Base-by-base conservation (phyloP, 2,888 invertebrate genomes). In the Drosophila peninsularis region DNA sequence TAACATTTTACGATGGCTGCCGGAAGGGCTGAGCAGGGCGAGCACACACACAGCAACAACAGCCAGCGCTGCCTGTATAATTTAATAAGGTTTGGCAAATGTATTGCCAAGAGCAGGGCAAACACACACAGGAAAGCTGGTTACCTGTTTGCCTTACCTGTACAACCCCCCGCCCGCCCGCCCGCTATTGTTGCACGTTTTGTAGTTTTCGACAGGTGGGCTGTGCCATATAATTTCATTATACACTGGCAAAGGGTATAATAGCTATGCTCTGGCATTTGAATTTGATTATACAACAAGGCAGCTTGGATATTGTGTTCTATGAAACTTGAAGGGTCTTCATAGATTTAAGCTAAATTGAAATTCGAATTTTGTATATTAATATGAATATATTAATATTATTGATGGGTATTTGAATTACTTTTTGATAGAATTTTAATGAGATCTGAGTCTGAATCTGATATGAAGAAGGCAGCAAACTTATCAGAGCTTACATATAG, bases 181-280 rank as follows among this genome's bases (percentile, higher is more conserved):
- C 44, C 41, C 44, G 45, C 55, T 64, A 69, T 64, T 79, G 71
- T 75, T 81, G 83, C 71, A 71, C 65, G 79, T 79, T 83, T 81
- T 77, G 79, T 86, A 79, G 79, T 81, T 82, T 82, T 81, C 81
- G 83, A 79, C 79, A 86, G 79, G 68, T 83, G 67, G 66, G 62
- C 30, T 61, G 61, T 19, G 57, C 50, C 60, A 62, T 65, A 71
- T 80, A 80, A 85, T 82, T 85, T 80, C 63, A 82, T 82, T 80
- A 71, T 60, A 67, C 66, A 50, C 70, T 70, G 60, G 63, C 63
- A 78, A 32, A 62, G 67, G 71, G 67, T 54, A 57, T 42, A 62
- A 75, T 44, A 30, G 54, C 54, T 50, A 50, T 45, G 50, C 54
- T 49, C 45, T 53, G 39, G 58, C 47, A 21, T 34, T 39, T 41